Base-by-base conservation (phyloP, 2,888 invertebrate genomes). In the Phasia obesa region DNA sequence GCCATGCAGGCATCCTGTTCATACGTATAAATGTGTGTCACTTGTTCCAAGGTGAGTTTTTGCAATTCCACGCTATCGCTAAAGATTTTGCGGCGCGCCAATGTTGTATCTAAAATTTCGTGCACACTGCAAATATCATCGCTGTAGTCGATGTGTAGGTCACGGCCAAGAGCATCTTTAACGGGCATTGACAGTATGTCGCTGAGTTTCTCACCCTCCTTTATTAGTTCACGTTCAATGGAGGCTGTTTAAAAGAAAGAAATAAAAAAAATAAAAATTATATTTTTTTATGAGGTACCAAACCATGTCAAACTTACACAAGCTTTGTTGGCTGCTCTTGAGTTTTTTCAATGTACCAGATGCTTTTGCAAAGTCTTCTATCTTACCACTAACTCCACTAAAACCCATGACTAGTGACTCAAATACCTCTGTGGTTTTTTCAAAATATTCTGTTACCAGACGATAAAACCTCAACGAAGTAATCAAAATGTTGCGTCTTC, bases 101-200 rank as follows among this genome's bases (percentile, higher is more conserved):
- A 93, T 44, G 94, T 94, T 57, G 94, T 94, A 85, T 94, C 94
- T 84, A 96, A 91, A 87, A 95, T 94, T 87, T 95, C 94, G 85
- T 94, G 93, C 75, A 96, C 93, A 88, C 95, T 95, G 74, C 93
- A 93, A 74, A 96, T 95, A 87, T 96, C 95, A 88, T 94, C 93
- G 85, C 93, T 93, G 87, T 95, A 95, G 92, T 96, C 93, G 86
- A 95, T 93, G 84, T 93, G 93, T 85, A 95, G 91, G 88, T 94
- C 94, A 86, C 95, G 93, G 62, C 96, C 95, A 82, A 95, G 92
- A 0, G 95, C 95, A 90, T 96, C 95, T 91, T 96, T 96, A 84
- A 96, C 94, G 11, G 96, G 95, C 93, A 95, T 94, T 49, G 95
- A 94, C 86, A 96, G 92, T 91, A 96, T 94, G 88, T 96, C 96